These are phyloP conservation scores for Albula glossodonta DNA, from an alignment of 2,113 vertebrate genomes.

Conservation along the genomic window DNA sequence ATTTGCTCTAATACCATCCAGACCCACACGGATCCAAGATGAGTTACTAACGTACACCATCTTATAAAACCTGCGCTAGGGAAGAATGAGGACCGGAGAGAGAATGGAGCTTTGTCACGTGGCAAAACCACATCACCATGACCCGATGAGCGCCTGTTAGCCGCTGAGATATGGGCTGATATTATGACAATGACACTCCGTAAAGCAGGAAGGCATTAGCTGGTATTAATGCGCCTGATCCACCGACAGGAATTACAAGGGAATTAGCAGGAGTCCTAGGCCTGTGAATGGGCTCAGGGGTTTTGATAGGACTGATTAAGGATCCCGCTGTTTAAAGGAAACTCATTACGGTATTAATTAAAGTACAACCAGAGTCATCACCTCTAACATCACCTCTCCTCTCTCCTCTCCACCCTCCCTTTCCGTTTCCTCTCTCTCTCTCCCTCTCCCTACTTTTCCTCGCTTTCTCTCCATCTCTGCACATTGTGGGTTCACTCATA, in stretches of 20 bases:
- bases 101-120: constrained; percentile 63
- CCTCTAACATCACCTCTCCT: constrained; percentile 3
- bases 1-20: constrained; percentile 84
- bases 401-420: background rate
- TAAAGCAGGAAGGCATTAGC: constrained; percentile 73
- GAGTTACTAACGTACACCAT: constrained; percentile 85
- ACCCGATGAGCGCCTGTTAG: constrained; percentile 68
- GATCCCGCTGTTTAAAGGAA: constrained; percentile 78
- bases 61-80: constrained; percentile 66
- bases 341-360: constrained; percentile 83
- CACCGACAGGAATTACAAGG: constrained; percentile 78
- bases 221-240: constrained; percentile 78
- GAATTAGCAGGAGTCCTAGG: constrained; percentile 75
- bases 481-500: too few relatives aligned
- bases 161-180: constrained; percentile 77
- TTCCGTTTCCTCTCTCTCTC: background rate
- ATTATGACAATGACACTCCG: constrained; percentile 81
- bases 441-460: background rate
- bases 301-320: constrained; percentile 82
- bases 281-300: constrained; percentile 73
- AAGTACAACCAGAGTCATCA: constrained; percentile 63
- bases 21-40: constrained; percentile 83
- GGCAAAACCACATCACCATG: constrained; percentile 75
- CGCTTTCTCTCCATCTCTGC: too few relatives aligned
- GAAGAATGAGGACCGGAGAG: too few relatives aligned